phyloP scores from a whole-genome alignment of 2,888 invertebrate species.

The Leptopterna dolabrata region DNA sequence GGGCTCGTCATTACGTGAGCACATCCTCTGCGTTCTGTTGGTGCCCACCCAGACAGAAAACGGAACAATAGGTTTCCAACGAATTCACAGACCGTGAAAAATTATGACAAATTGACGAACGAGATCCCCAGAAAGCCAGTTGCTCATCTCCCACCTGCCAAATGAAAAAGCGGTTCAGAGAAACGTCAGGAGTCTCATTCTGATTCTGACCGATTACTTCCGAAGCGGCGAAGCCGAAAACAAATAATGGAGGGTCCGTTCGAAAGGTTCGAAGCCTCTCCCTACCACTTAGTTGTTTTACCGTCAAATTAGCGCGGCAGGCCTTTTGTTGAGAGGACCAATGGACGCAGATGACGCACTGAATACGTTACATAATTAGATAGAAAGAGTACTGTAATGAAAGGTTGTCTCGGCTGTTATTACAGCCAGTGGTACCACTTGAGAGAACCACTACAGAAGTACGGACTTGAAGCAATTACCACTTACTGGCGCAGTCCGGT shows the following conservation, averaged over 20 bases:
- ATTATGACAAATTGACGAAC: neutral
- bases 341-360: slow-evolving; percentile 36
- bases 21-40: neutral
- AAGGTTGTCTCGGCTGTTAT: slow-evolving; percentile 42
- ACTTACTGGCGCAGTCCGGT: slow-evolving; percentile 33
- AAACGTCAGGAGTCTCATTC: neutral
- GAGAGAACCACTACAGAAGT: slow-evolving; percentile 37
- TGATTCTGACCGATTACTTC: slow-evolving; percentile 40
- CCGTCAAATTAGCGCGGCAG: slow-evolving; percentile 46
- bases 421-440: slow-evolving; percentile 22
- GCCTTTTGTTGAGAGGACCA: slow-evolving; percentile 17
- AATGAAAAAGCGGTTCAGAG: neutral
- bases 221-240: slow-evolving; percentile 21
- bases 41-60: neutral
- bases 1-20: too few relatives aligned
- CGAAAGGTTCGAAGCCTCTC: neutral
- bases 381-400: slow-evolving; percentile 45
- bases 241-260: slow-evolving; percentile 24
- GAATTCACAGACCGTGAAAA: neutral
- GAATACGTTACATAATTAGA: slow-evolving; percentile 50
- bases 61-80: neutral
- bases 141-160: slow-evolving; percentile 17
- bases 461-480: slow-evolving; percentile 33
- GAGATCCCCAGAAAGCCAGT: neutral
- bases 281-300: slow-evolving; percentile 22